A percentile compares a stretch with the other conserved stretches of the same genome.
These are phyloP conservation scores for Odocoileus virginianus DNA, from an alignment of 2,113 vertebrate species.

Conservation along the genomic window DNA sequence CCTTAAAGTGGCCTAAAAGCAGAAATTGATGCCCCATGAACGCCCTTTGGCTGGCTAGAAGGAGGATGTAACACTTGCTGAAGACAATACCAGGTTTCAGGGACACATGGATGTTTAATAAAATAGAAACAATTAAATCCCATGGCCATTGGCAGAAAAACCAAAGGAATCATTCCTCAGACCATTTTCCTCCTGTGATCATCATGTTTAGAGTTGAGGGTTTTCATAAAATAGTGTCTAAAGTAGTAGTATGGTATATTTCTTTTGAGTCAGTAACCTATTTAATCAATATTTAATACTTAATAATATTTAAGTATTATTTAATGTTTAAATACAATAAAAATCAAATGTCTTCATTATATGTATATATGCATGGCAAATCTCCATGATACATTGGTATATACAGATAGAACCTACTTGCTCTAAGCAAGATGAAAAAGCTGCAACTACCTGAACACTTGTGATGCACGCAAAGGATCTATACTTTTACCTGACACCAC, in stretches of 20 bases:
- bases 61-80: not conserved
- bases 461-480: not conserved
- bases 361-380: not conserved
- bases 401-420: not conserved
- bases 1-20: not conserved
- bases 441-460: not conserved
- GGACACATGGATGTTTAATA: not conserved
- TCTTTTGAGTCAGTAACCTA: not conserved
- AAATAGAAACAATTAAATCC: not conserved
- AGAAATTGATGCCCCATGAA: not conserved
- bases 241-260: not conserved
- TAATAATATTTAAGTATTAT: not conserved
- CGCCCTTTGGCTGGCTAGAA: not conserved
- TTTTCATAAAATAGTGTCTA: not conserved
- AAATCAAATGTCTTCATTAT: not conserved
- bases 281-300: not conserved
- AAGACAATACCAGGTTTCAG: not conserved
- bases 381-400: not conserved
- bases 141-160: not conserved
- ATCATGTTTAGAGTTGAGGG: not conserved
- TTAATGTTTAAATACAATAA: not conserved
- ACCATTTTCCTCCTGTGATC: not conserved
- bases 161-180: not conserved
- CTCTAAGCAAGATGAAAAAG: not conserved
- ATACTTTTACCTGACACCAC: constrained; percentile 82